These are phyloP conservation scores for Stictonetta naevosa DNA, from an alignment of 2,113 vertebrate genomes.

Conservation along the genomic window DNA sequence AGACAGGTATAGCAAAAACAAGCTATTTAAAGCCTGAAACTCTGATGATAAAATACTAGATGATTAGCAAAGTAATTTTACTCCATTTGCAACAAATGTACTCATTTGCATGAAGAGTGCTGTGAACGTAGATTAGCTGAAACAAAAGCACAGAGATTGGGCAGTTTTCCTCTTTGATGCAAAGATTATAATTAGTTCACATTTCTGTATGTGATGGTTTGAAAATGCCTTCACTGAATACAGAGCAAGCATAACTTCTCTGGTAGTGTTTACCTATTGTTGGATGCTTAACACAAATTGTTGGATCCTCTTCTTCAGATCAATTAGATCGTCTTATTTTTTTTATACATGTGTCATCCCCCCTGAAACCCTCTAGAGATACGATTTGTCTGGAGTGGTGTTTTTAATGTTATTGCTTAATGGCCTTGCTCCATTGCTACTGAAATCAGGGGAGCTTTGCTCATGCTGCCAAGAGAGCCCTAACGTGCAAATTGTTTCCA, in stretches of 20 bases:
- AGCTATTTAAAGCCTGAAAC: constrained; percentile 40
- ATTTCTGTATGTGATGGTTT: constrained; percentile 33
- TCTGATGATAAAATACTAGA: constrained; percentile 3
- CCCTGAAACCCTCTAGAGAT: fast-evolving
- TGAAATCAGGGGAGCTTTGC: background rate
- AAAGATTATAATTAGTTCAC: constrained; percentile 47
- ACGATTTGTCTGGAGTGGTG: background rate
- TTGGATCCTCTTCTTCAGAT: background rate
- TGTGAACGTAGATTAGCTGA: constrained; percentile 38
- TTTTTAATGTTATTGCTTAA: background rate
- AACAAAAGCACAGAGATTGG: constrained; percentile 47
- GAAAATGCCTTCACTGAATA: constrained; percentile 22
- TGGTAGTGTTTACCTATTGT: background rate
- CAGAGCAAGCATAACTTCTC: background rate
- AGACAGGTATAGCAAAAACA: constrained; percentile 19
- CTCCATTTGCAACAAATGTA: constrained; percentile 25
- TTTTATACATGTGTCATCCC: background rate
- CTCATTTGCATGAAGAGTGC: constrained; percentile 61
- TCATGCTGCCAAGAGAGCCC: background rate
- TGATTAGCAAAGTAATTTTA: constrained; percentile 54
- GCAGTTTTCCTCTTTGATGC: constrained; percentile 33
- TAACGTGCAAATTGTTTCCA: background rate
- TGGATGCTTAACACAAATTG: background rate
- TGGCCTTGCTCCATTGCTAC: background rate
- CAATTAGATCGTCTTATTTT: background rate